These are phyloP conservation scores for Callyntrura guangdongensis DNA, from an alignment of 2,888 invertebrate genomes.

Conservation along the genomic window DNA sequence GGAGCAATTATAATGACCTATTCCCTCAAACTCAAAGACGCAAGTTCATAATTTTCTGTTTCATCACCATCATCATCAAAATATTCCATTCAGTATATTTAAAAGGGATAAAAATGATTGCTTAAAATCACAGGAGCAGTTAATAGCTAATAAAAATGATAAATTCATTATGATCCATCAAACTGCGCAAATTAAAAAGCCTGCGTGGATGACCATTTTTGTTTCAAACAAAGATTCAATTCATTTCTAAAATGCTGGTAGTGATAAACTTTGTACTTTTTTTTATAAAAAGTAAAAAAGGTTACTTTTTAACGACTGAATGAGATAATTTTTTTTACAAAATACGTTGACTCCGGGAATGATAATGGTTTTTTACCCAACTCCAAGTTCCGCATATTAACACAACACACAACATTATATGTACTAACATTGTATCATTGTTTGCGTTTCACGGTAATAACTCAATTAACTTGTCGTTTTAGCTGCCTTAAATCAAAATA, in stretches of 20 bases:
- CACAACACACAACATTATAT: not conserved
- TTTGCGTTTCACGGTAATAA: constrained; percentile 1
- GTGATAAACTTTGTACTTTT: constrained; percentile 3
- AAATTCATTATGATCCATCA: constrained; percentile 47
- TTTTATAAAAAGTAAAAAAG: not conserved
- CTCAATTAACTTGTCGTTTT: constrained; percentile 29
- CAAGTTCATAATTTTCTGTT: constrained; percentile 54
- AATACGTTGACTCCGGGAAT: not conserved
- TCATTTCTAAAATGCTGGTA: not conserved
- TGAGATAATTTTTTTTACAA: not conserved
- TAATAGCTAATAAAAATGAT: constrained; percentile 38
- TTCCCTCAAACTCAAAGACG: constrained; percentile 25
- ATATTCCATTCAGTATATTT: not conserved
- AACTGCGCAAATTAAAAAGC: constrained; percentile 33
- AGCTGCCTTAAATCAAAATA: constrained; percentile 31
- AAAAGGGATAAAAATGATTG: constrained; percentile 21
- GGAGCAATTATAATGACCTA: constrained; percentile 63
- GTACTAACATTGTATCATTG: not conserved
- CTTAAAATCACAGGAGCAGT: not conserved
- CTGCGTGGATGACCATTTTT: not conserved
- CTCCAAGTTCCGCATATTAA: not conserved
- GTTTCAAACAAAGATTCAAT: not conserved
- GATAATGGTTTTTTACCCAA: not conserved
- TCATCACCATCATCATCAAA: constrained; percentile 27
- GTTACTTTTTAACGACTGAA: not conserved